Percentiles rank a stretch among this genome's conserved stretches.
phyloP scores from a whole-genome alignment of 2,888 invertebrate genomes.

The Pristionchus exspectatus region DNA sequence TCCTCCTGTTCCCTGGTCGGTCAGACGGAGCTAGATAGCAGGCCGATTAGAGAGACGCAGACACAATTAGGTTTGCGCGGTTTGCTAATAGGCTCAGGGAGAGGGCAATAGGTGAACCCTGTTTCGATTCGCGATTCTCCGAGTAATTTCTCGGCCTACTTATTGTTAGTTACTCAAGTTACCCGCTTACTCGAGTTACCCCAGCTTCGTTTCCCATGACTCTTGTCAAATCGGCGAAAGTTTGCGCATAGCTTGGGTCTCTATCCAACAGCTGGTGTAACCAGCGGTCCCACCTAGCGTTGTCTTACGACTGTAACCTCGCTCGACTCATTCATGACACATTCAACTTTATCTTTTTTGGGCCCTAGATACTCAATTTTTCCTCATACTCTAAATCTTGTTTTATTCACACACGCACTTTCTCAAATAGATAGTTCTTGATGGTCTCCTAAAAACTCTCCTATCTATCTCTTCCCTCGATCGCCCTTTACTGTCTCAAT shows the following conservation, averaged over 20 bases:
- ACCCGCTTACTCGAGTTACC: neutral
- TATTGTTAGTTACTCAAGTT: neutral
- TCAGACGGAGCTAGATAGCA: neutral
- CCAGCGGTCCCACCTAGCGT: too few relatives aligned
- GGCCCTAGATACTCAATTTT: neutral
- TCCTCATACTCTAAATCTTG: neutral
- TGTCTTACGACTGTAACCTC: too few relatives aligned
- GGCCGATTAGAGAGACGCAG: neutral
- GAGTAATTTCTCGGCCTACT: neutral
- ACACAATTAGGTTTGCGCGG: neutral
- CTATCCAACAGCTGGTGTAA: too few relatives aligned
- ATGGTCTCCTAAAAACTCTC: neutral
- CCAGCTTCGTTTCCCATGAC: neutral
- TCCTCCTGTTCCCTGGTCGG: neutral
- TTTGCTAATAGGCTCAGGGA: constrained; percentile 2
- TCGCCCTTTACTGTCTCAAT: constrained; percentile 26
- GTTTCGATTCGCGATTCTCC: neutral
- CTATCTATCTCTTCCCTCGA: neutral
- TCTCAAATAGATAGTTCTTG: neutral
- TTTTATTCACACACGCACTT: too few relatives aligned
- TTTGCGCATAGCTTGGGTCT: too few relatives aligned
- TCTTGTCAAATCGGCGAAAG: too few relatives aligned
- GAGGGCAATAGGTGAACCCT: neutral
- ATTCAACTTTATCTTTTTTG: too few relatives aligned
- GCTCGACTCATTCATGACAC: too few relatives aligned